These are phyloP conservation scores for Eleutherodactylus coqui DNA, from an alignment of 2,797 vertebrate genomes.

Conservation along the genomic window DNA sequence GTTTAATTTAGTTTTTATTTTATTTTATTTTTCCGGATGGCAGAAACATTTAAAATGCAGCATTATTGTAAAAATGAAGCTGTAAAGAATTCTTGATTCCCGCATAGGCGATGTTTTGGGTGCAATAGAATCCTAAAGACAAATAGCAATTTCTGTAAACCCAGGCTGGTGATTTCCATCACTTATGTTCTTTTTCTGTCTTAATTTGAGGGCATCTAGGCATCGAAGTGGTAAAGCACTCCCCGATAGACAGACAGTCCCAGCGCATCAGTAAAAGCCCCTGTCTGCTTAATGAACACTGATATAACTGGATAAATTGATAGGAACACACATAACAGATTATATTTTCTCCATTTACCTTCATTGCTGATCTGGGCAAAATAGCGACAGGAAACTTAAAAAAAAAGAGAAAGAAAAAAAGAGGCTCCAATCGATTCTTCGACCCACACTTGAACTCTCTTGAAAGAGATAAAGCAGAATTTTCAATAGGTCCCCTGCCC, in stretches of 20 bases:
- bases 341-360: constrained; percentile 86
- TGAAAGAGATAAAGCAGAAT: constrained; percentile 89
- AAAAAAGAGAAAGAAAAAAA: constrained; percentile 86
- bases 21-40: constrained; percentile 65
- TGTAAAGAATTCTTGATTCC: constrained; percentile 65
- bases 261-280: constrained; percentile 14
- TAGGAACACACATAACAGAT: constrained; percentile 80
- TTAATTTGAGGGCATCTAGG: constrained; percentile 25
- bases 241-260: neutral
- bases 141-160: constrained; percentile 43
- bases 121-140: constrained; percentile 53
- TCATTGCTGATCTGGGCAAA: constrained; percentile 93
- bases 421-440: constrained; percentile 93
- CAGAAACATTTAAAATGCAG: constrained; percentile 68
- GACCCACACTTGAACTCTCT: constrained; percentile 94
- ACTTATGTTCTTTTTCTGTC: constrained; percentile 13
- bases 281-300: constrained; percentile 40
- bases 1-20: constrained; percentile 75
- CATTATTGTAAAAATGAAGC: constrained; percentile 64
- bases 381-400: constrained; percentile 91
- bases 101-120: constrained; percentile 57
- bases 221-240: neutral
- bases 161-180: neutral
- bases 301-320: constrained; percentile 78
- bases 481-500: constrained; percentile 86